Evolutionary conservation across 2,888 invertebrate species (phyloP).

Genomic region (Monopis laevigella): DNA sequence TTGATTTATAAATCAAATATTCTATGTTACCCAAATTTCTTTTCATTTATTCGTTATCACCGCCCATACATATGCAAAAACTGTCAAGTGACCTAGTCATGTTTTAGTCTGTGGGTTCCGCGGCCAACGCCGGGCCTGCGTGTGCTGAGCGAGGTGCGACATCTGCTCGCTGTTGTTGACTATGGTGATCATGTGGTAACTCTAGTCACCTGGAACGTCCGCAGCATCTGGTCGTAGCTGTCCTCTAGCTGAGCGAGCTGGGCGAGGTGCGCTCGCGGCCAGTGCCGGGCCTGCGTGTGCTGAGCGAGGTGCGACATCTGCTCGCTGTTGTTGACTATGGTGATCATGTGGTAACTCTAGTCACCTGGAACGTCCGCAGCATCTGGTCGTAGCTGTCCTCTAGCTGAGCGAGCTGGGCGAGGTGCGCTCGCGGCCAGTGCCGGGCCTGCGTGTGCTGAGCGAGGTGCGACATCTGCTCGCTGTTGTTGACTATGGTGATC

Average conservation of each 20-base stretch:
- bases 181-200: slow-evolving; percentile 94
- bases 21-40: no score
- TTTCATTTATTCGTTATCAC: no score
- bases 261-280: slow-evolving; percentile 72
- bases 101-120: no score
- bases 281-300: slow-evolving; percentile 84
- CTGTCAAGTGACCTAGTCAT: no score
- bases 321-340: slow-evolving; percentile 93
- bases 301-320: slow-evolving; percentile 89
- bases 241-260: slow-evolving; percentile 67
- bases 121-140: slow-evolving; percentile 84
- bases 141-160: slow-evolving; percentile 85
- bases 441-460: slow-evolving; percentile 86
- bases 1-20: no score
- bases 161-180: slow-evolving; percentile 95
- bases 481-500: slow-evolving; percentile 96
- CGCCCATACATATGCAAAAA: no score
- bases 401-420: slow-evolving; percentile 67
- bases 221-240: slow-evolving; percentile 68
- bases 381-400: slow-evolving; percentile 69
- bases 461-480: slow-evolving; percentile 88
- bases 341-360: slow-evolving; percentile 96
- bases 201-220: slow-evolving; percentile 80
- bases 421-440: slow-evolving; percentile 74
- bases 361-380: slow-evolving; percentile 73